Conservation (phyloP, 2,797 vertebrate genomes). For the Diceros bicornis region DNA sequence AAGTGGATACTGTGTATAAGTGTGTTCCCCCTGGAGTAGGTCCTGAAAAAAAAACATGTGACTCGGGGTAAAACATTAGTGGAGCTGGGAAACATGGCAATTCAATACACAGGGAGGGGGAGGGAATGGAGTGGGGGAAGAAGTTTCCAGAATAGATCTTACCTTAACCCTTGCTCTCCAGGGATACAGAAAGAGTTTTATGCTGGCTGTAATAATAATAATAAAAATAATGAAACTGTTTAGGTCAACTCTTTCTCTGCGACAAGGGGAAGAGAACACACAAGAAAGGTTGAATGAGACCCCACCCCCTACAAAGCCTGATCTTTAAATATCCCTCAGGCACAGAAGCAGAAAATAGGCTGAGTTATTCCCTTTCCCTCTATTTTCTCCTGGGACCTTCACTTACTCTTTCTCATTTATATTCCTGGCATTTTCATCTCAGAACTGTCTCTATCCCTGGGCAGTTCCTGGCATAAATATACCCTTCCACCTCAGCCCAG, state of each 20-base stretch:
- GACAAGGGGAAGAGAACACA: background rate
- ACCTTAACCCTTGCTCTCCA: background rate
- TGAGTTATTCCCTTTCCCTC: constrained; percentile 46
- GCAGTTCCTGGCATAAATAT: constrained; percentile 66
- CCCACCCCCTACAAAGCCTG: background rate
- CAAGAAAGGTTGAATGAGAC: constrained; percentile 2
- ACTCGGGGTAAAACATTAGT: background rate
- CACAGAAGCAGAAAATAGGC: constrained; percentile 21
- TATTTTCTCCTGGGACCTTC: constrained; percentile 63
- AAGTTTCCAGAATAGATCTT: constrained; percentile 34
- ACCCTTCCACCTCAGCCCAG: constrained; percentile 44
- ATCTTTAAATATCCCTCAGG: background rate
- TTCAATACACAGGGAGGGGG: background rate
- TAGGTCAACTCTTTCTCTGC: background rate
- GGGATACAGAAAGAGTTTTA: background rate
- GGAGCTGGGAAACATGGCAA: background rate
- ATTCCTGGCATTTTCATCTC: constrained; percentile 64
- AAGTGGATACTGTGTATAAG: constrained; percentile 3
- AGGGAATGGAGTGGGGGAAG: background rate
- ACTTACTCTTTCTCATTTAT: constrained; percentile 64
- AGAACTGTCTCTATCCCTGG: constrained; percentile 38
- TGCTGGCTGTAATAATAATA: background rate
- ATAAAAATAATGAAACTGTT: background rate
- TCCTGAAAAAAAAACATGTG: background rate
- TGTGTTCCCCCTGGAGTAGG: background rate